phyloP scores from a whole-genome alignment of 2,113 vertebrate genomes.

The Epinephelus fuscoguttatus region DNA sequence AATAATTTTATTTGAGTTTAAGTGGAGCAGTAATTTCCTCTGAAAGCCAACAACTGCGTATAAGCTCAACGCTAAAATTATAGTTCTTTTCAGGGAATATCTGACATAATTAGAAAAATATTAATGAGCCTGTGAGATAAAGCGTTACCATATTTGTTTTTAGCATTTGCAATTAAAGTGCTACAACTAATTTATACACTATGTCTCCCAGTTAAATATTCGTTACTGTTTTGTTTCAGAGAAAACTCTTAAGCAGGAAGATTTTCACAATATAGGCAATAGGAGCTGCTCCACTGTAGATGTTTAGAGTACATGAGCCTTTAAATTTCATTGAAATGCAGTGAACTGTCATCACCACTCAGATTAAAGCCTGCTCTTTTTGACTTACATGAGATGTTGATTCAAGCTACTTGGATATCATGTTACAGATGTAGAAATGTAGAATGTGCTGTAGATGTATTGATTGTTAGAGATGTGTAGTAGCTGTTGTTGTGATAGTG shows the following conservation, averaged over 20 bases:
- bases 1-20: not conserved
- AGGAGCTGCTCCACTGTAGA: slow-evolving; percentile 6
- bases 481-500: slow-evolving; percentile 49
- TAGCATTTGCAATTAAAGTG: not conserved
- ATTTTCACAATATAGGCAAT: not conserved
- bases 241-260: not conserved
- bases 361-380: slow-evolving; percentile 45
- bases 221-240: not conserved
- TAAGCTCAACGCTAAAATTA: not conserved
- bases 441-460: slow-evolving; percentile 25
- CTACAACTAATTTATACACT: not conserved
- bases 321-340: slow-evolving; percentile 27
- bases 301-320: slow-evolving; percentile 38
- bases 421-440: slow-evolving; percentile 18
- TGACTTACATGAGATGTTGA: slow-evolving; percentile 10
- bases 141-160: not conserved
- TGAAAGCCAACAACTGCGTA: not conserved
- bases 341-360: slow-evolving; percentile 43
- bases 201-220: not conserved
- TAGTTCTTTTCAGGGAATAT: not conserved
- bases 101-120: not conserved
- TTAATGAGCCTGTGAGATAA: slow-evolving; percentile 17
- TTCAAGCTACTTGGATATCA: slow-evolving; percentile 11
- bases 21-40: not conserved
- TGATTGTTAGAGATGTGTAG: slow-evolving; percentile 43